These are phyloP conservation scores for Podarcis lilfordi DNA, from an alignment of 2,797 vertebrate species.

Conservation along the genomic window DNA sequence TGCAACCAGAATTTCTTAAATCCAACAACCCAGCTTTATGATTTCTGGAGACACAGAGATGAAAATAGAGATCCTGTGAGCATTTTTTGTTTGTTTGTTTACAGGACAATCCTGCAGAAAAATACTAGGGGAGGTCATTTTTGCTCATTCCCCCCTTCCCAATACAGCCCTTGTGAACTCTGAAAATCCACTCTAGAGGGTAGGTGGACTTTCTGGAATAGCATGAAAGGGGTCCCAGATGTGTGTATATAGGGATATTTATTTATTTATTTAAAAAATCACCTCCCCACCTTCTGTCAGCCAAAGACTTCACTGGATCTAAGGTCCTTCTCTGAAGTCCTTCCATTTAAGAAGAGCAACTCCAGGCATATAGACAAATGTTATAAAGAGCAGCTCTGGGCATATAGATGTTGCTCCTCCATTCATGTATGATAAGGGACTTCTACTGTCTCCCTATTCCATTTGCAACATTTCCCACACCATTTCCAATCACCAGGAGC, in stretches of 20 bases:
- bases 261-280: background rate
- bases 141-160: background rate
- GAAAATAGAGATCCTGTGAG: background rate
- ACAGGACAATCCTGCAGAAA: background rate
- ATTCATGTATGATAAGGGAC: background rate
- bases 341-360: background rate
- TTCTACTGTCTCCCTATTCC: background rate
- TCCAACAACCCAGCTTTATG: background rate
- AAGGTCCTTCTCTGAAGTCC: background rate
- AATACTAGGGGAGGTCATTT: background rate
- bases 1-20: background rate
- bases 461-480: too few relatives aligned
- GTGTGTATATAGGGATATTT: background rate
- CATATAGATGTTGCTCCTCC: background rate
- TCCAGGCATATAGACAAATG: background rate
- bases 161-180: background rate
- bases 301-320: background rate
- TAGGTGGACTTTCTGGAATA: background rate
- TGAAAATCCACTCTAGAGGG: background rate
- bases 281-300: background rate
- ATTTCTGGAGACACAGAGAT: background rate
- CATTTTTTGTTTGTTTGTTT: background rate
- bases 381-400: background rate
- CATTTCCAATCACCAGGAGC: background rate
- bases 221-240: background rate